Percentiles rank a stretch among this genome's conserved stretches.
Conservation (phyloP, 2,113 vertebrate species). For the Myotis lucifugus region DNA sequence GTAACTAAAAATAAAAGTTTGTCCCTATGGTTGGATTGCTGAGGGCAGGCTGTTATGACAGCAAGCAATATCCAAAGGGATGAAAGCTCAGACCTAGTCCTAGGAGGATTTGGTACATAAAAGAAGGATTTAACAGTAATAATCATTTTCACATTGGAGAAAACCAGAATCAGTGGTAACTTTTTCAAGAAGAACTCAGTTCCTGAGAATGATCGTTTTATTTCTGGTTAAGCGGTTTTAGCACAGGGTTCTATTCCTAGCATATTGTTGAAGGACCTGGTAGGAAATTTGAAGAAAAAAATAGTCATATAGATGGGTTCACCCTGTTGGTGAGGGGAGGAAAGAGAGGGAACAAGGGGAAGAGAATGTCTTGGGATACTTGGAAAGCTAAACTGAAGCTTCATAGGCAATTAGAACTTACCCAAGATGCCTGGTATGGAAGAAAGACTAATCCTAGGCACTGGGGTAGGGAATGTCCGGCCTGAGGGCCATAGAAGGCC, state of each 20-base stretch:
- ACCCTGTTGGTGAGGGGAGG: neutral
- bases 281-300: neutral
- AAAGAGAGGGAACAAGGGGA: neutral
- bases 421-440: neutral
- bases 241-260: neutral
- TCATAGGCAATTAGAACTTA: neutral
- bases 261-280: neutral
- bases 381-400: neutral
- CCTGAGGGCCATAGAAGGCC: too few relatives aligned
- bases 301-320: too few relatives aligned
- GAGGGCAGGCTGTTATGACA: neutral
- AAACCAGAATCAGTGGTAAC: neutral
- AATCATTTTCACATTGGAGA: neutral
- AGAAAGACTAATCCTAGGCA: neutral
- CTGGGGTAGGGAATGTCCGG: neutral
- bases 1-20: neutral
- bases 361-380: neutral
- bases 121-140: neutral
- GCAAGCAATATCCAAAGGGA: neutral
- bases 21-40: neutral
- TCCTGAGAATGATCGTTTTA: neutral
- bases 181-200: neutral
- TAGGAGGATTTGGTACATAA: neutral
- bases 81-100: neutral
- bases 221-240: neutral